Evolutionary conservation across 2,113 vertebrate genomes (phyloP).

Genomic region (Muscicapa adusta): DNA sequence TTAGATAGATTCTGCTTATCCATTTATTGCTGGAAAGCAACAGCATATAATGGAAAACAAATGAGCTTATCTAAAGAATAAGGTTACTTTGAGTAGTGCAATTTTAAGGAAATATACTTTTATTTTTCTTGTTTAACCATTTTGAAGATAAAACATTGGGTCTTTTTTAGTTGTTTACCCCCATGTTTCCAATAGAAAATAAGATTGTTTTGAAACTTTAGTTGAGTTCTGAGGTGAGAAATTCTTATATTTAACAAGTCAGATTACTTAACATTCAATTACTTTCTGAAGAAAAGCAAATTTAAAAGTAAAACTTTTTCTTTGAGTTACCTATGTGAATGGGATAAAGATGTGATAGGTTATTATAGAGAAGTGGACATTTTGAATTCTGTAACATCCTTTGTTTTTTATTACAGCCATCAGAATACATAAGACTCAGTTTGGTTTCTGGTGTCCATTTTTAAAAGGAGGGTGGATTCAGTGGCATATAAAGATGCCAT

Average conservation of each 20-base stretch:
- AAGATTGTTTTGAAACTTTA: neutral
- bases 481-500: neutral
- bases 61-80: neutral
- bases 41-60: neutral
- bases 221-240: neutral
- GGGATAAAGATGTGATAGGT: neutral
- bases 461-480: neutral
- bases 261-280: neutral
- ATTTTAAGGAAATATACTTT: accelerated
- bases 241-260: neutral
- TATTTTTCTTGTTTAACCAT: neutral
- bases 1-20: neutral
- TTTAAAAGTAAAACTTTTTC: neutral
- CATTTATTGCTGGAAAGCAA: neutral
- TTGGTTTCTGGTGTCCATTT: conserved; percentile 31
- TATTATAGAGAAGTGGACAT: neutral
- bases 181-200: neutral
- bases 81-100: neutral
- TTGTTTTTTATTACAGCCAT: neutral
- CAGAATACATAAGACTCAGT: neutral
- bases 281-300: conserved; percentile 13
- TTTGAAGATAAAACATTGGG: neutral
- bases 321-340: neutral
- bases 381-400: neutral
- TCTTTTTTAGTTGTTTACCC: neutral